Evolutionary conservation across 2,888 invertebrate genomes (phyloP).

Genomic region (Slavum lentiscoides): DNA sequence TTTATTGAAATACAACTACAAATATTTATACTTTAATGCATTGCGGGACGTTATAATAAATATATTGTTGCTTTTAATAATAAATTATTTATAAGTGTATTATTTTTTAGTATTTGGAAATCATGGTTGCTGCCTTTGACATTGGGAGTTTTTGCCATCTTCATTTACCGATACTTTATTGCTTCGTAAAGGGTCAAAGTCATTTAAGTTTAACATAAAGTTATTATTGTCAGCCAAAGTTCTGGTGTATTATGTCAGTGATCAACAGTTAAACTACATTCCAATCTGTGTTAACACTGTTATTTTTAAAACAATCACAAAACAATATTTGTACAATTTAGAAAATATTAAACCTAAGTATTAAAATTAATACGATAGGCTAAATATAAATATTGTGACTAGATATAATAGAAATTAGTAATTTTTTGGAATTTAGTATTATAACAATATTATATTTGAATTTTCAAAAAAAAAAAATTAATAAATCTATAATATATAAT

Average conservation of each 20-base stretch:
- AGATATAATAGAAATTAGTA: slow-evolving; percentile 27
- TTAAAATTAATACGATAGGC: not conserved
- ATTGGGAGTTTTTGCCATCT: slow-evolving; percentile 61
- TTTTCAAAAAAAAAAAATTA: not conserved
- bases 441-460: slow-evolving; percentile 7
- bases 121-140: slow-evolving; percentile 63
- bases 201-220: slow-evolving; percentile 1
- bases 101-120: slow-evolving; percentile 61
- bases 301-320: slow-evolving; percentile 16
- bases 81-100: slow-evolving; percentile 24
- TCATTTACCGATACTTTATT: slow-evolving; percentile 62
- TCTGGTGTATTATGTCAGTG: slow-evolving; percentile 27
- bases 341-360: slow-evolving; percentile 18
- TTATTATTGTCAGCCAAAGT: slow-evolving; percentile 37
- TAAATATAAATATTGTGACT: slow-evolving; percentile 6
- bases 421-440: slow-evolving; percentile 24
- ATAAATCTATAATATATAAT: not conserved
- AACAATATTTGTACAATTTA: slow-evolving; percentile 21
- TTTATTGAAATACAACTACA: no score
- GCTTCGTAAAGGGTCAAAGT: slow-evolving; percentile 46
- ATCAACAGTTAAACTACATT: slow-evolving; percentile 34
- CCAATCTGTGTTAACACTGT: slow-evolving; percentile 37
- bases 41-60: no score
- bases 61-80: not conserved
- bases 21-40: not conserved